Evolutionary conservation across 2,888 invertebrate genomes (phyloP).

Genomic region (Pasiphila rectangulata): DNA sequence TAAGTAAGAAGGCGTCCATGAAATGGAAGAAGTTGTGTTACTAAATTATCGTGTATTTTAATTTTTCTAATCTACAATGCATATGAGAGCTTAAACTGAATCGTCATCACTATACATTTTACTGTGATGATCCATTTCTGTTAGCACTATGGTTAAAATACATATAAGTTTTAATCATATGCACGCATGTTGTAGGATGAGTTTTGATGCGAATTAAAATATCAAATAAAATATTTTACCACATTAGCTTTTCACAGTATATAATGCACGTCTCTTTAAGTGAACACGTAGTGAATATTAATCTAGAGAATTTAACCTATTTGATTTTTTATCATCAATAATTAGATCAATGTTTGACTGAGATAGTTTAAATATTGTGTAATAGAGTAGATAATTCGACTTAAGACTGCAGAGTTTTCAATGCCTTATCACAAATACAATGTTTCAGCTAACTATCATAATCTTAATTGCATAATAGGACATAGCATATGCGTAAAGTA

Average conservation of each 20-base stretch:
- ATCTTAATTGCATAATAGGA: background rate
- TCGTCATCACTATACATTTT: slow-evolving; percentile 28
- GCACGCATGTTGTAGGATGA: slow-evolving; percentile 8
- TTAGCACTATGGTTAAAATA: slow-evolving; percentile 27
- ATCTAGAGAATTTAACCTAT: background rate
- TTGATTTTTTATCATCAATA: slow-evolving; percentile 1
- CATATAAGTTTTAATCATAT: slow-evolving; percentile 19
- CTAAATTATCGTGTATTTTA: slow-evolving; percentile 49
- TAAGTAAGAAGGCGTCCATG: slow-evolving; percentile 54
- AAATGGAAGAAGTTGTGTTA: slow-evolving; percentile 63
- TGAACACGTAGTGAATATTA: slow-evolving; percentile 9
- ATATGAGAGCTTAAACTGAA: slow-evolving; percentile 28
- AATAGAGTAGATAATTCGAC: slow-evolving; percentile 18
- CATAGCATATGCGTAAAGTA: background rate
- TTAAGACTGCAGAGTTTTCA: slow-evolving; percentile 50
- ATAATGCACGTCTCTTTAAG: slow-evolving; percentile 11
- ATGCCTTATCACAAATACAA: slow-evolving; percentile 41
- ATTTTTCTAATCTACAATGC: slow-evolving; percentile 36
- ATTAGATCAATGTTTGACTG: slow-evolving; percentile 13
- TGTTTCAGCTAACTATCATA: slow-evolving; percentile 23
- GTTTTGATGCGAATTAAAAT: slow-evolving; percentile 6
- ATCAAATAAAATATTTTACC: slow-evolving; percentile 13
- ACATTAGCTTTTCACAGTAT: slow-evolving; percentile 43
- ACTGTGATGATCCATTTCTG: slow-evolving; percentile 40
- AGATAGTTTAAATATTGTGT: slow-evolving; percentile 12